A percentile compares a stretch with the other conserved stretches of the same genome.
Evolutionary conservation across 2,888 invertebrate species (phyloP).

Genomic region (Diabrotica balteata): DNA sequence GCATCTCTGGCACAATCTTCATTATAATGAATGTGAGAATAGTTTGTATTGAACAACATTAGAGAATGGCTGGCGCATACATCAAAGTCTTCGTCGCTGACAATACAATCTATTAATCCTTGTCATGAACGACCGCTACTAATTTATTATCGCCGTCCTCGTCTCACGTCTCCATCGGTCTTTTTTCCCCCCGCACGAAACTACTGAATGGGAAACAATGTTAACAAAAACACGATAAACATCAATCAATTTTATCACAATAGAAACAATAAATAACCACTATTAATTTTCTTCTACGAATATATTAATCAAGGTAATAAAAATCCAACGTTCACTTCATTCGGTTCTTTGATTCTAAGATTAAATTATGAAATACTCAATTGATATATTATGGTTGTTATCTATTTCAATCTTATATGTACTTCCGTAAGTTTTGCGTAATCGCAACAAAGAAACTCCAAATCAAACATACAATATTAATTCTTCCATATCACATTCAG

Average conservation of each 20-base stretch:
- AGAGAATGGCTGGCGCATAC: slow-evolving; percentile 55
- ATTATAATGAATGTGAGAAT: slow-evolving; percentile 59
- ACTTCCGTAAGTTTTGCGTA: no score
- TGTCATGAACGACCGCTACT: slow-evolving; percentile 57
- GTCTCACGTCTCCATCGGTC: slow-evolving; percentile 24
- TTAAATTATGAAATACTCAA: slow-evolving; percentile 25
- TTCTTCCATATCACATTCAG: no score
- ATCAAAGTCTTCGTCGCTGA: slow-evolving; percentile 59
- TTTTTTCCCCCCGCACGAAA: slow-evolving; percentile 40
- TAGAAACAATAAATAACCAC: slow-evolving; percentile 48
- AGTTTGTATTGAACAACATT: slow-evolving; percentile 56
- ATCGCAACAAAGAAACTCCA: no score
- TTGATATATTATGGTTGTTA: not conserved
- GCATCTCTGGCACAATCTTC: slow-evolving; percentile 34
- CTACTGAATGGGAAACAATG: slow-evolving; percentile 54
- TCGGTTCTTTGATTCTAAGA: slow-evolving; percentile 16
- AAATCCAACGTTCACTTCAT: slow-evolving; percentile 24
- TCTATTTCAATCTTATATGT: no score
- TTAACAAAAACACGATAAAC: slow-evolving; percentile 52
- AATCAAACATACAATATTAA: no score
- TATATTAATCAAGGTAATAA: slow-evolving; percentile 42
- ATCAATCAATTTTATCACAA: slow-evolving; percentile 55
- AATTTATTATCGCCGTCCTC: slow-evolving; percentile 57
- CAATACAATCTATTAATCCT: slow-evolving; percentile 61
- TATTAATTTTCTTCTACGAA: slow-evolving; percentile 47